Base-by-base conservation (phyloP, 1,140 invertebrate genomes). In the Stratiolaelaps scimitus region DNA sequence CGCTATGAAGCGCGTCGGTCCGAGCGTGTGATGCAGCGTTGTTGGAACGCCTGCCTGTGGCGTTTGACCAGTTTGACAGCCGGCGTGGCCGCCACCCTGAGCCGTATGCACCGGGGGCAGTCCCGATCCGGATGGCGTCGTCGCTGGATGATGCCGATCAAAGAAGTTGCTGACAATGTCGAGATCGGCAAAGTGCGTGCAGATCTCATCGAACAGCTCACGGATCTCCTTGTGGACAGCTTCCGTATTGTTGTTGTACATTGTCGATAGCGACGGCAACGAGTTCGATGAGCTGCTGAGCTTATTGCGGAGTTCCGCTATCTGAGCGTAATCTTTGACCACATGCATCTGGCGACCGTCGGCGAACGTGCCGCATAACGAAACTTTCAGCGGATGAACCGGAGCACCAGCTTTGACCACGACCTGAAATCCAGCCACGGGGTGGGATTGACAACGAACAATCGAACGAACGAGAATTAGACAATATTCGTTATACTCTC, bases 121-220 rank as follows among this genome's bases (percentile, higher is more conserved):
- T 6, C 34, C 34, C 5, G 34, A 40, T 40, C 34, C 34, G n/a
- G n/a, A n/a, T 40, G 34, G 34, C 34, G 34, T 40, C 34, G 34
- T 40, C 34, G 34, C 10, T 10, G 34, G 34, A 40, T 40, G 34
- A 40, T 40, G 34, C 20, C 34, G 53, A 34, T 60, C 53, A 34
- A 60, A 60, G 53, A 60, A 60, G 53, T 60, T 60, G 53, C 53
- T 60, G 15, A 60, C 53, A 34, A 60, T 26, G 34, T 60, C 53
- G 34, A 60, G 53, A 26, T 60, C 53, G 26, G 53, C 53, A 23
- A 60, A 60, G 10, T 60, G 26, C 1, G 53, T 34, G 53, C 53
- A 60, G 23, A 60, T 34, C 34, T 60, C 53, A 26, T 26, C 15
- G 53, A 60, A 60, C 15, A 60, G 34, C 26, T 60, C 53, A 29